These are phyloP conservation scores for Anarrhichthys ocellatus DNA, from an alignment of 2,113 vertebrate species.

Conservation along the genomic window DNA sequence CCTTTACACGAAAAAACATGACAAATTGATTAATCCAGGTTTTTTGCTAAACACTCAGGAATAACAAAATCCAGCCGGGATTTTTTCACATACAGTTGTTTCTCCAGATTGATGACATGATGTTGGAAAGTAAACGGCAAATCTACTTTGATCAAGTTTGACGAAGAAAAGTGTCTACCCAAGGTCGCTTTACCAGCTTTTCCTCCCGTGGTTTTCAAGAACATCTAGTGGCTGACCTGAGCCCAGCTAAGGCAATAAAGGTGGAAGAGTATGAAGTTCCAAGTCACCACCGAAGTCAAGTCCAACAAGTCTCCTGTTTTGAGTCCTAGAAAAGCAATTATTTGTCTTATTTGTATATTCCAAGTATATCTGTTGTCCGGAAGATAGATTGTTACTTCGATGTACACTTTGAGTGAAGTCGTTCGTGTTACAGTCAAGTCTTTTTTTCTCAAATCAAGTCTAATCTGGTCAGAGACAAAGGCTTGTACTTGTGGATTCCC, in stretches of 20 bases:
- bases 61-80: constrained; percentile 11
- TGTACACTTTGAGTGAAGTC: not conserved
- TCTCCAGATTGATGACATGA: constrained; percentile 7
- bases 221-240: not conserved
- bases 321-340: not conserved
- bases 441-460: not conserved
- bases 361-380: not conserved
- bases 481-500: constrained; percentile 25
- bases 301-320: not conserved
- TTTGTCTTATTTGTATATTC: not conserved
- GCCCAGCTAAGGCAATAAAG: not conserved
- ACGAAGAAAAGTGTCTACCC: not conserved
- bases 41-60: constrained; percentile 16
- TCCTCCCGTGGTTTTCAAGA: not conserved
- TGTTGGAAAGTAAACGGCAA: not conserved
- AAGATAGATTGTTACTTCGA: not conserved
- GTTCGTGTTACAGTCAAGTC: not conserved
- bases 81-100: not conserved
- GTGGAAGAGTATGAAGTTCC: not conserved
- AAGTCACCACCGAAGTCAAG: not conserved
- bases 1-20: constrained; percentile 50
- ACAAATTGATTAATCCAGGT: constrained; percentile 36
- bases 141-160: not conserved
- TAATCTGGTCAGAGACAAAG: constrained; percentile 17
- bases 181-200: not conserved